Percentiles rank a stretch among this genome's conserved stretches.
These are phyloP conservation scores for Drosophila birchii DNA, from an alignment of 2,888 invertebrate genomes.

Conservation along the genomic window DNA sequence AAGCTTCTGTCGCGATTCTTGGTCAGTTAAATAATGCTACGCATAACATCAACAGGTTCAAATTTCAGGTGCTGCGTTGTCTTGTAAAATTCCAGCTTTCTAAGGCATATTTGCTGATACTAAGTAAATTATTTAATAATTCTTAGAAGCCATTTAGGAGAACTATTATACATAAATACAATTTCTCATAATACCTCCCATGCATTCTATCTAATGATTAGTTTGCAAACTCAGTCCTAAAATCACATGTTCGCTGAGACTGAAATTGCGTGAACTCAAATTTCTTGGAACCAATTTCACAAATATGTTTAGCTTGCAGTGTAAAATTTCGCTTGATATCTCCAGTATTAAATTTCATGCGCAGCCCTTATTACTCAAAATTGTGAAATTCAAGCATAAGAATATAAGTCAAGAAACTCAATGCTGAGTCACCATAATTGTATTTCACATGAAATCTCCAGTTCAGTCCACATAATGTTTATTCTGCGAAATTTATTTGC, in stretches of 20 bases:
- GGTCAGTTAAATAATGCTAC: background rate
- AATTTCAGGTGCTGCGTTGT: background rate
- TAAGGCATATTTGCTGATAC: background rate
- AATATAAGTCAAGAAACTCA: background rate
- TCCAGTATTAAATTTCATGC: background rate
- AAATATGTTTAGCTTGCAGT: background rate
- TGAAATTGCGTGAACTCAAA: background rate
- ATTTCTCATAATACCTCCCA: background rate
- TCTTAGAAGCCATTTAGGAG: background rate
- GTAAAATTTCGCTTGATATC: conserved; percentile 2
- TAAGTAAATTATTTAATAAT: background rate
- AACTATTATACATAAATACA: background rate
- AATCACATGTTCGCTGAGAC: background rate
- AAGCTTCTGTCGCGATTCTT: background rate
- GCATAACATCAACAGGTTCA: background rate
- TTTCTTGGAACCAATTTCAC: background rate
- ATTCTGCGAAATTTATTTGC: background rate
- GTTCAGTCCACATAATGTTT: background rate
- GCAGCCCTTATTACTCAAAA: background rate
- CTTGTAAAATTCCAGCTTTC: background rate
- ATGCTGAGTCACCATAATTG: conserved; percentile 7
- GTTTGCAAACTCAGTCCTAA: background rate
- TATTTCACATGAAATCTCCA: conserved; percentile 22
- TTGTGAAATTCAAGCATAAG: conserved; percentile 2
- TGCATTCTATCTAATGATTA: background rate